Conservation (phyloP, 1,140 invertebrate genomes). For the Orussus abietinus region DNA sequence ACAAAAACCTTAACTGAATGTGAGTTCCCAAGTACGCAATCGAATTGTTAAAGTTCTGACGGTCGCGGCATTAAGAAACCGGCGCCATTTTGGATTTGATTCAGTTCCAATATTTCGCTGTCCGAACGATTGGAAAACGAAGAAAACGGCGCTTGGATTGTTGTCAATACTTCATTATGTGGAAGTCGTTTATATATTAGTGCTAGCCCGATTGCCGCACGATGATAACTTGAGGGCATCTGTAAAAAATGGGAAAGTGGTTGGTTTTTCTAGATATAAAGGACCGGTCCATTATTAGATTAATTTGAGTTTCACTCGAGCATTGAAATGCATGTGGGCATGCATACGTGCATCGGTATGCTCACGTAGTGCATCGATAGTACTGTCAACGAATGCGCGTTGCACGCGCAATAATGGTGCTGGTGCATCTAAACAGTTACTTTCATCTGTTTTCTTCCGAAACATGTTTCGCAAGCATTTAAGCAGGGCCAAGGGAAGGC, state of each 20-base stretch:
- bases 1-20: too few relatives aligned
- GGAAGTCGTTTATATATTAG: not conserved
- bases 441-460: not conserved
- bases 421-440: not conserved
- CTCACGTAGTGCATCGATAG: not conserved
- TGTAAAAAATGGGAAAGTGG: not conserved
- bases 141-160: slow-evolving; percentile 25
- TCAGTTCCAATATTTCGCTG: too few relatives aligned
- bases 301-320: not conserved
- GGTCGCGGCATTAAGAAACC: too few relatives aligned
- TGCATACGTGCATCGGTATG: slow-evolving; percentile 1
- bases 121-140: slow-evolving; percentile 21
- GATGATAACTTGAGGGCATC: too few relatives aligned
- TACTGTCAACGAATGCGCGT: not conserved
- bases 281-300: not conserved
- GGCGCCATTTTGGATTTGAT: too few relatives aligned
- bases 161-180: slow-evolving; percentile 32
- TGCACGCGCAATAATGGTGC: not conserved
- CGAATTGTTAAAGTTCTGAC: too few relatives aligned
- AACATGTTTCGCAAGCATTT: not conserved
- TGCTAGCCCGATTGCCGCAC: not conserved
- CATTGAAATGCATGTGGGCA: not conserved
- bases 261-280: not conserved
- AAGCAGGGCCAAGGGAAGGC: too few relatives aligned
- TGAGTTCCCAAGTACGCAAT: too few relatives aligned